A percentile compares a stretch with the other conserved stretches of the same genome.
Evolutionary conservation across 2,888 invertebrate species (phyloP).

Genomic region (Stenolophus ochropezus): DNA sequence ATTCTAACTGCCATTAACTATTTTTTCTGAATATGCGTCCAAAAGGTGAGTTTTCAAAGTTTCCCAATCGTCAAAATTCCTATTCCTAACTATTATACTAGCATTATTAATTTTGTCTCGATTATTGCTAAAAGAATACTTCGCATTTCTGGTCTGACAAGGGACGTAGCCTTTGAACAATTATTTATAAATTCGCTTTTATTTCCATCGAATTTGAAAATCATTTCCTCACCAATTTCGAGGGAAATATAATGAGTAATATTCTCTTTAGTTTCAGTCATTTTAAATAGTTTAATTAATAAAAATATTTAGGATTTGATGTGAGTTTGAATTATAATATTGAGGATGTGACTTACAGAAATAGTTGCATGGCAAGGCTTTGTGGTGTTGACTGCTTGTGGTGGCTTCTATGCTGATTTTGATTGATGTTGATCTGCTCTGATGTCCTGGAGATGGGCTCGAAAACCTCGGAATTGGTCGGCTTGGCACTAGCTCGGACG

Average conservation of each 20-base stretch:
- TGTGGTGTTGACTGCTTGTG: background rate
- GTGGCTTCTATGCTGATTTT: background rate
- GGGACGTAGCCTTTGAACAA: background rate
- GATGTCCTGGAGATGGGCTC: background rate
- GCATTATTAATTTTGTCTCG: slow-evolving; percentile 63
- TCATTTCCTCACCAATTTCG: background rate
- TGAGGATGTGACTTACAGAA: background rate
- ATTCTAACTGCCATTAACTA: no score
- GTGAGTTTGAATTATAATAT: background rate
- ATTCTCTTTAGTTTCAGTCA: no score
- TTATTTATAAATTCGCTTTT: background rate
- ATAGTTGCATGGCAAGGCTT: background rate
- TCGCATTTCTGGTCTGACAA: background rate
- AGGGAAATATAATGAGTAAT: no score
- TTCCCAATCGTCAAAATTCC: slow-evolving; percentile 62
- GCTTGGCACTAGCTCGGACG: background rate
- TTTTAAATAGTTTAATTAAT: no score
- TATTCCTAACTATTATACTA: slow-evolving; percentile 61
- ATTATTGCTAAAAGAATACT: slow-evolving; percentile 61
- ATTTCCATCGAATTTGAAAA: background rate
- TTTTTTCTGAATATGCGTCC: no score
- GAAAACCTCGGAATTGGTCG: background rate
- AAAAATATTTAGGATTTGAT: background rate
- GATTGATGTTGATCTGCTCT: background rate
- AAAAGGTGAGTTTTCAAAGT: no score